Evolutionary conservation across 1,140 invertebrate genomes (phyloP), one percentile per base, ranked within the genome.

Genomic region (Lepidurus arcticus): DNA sequence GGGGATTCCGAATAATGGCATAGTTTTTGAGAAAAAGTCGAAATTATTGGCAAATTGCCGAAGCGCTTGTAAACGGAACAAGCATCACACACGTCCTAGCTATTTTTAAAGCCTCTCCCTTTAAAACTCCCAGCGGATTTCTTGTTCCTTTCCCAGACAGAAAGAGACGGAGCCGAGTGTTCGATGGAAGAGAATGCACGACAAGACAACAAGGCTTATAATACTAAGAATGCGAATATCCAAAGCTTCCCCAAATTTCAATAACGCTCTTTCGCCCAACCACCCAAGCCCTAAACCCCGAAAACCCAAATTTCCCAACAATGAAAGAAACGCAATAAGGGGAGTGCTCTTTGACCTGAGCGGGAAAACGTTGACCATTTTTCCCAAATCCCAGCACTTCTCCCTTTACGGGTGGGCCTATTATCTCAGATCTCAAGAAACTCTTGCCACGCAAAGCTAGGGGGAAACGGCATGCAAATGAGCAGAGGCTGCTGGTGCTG

Each of bases 351-450:
- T 65, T 65, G 13, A 65, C 53, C 53, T 65, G 16, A 65, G 53
- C 53, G 53, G 13, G 21, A 65, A 65, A 65, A n/a, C n/a, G 53
- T 65, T 65, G 53, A 65, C 53, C 53, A 21, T 65, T 65, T 16
- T 21, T 21, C 53, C 34, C 34, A 34, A 34, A 65, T n/a, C 53
- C 53, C 53, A 65, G 16, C 53, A 21, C 53, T 65, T 65, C 53
- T 65, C 53, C 53, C 53, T 65, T 65, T 13, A 65, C 53, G 53
- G 53, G 53, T 65, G 53, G 53, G 53, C 53, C 53, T 65, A 65
- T 65, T 65, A 65, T 65, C 53, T 65, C 8, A 65, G 21, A 65
- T 21, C 53, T 65, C 53, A 65, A 65, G 53, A 21, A 65, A 65
- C 53, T 65, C 53, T 34, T 6, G 53, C 53, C 53, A 65, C 53